phyloP scores from a whole-genome alignment of 2,888 invertebrate species.

The Morpho achilles region DNA sequence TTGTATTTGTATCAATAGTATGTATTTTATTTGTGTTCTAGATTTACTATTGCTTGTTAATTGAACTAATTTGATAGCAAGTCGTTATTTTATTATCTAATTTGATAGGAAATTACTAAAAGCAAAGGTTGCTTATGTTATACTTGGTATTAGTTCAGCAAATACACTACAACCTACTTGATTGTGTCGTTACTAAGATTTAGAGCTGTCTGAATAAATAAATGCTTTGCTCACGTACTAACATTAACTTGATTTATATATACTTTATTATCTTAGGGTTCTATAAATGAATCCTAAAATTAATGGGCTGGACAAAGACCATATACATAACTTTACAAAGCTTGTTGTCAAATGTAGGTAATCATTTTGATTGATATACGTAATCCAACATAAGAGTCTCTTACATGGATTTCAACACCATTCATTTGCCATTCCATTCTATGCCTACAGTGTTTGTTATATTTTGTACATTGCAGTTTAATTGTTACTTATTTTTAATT shows the following conservation, averaged over 20 bases:
- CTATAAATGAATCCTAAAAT: conserved; percentile 2
- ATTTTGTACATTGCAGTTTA: no score
- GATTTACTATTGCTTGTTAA: no score
- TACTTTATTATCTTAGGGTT: conserved; percentile 8
- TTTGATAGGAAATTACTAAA: conserved; percentile 19
- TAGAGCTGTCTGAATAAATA: conserved; percentile 33
- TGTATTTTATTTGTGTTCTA: no score
- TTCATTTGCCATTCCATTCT: no score
- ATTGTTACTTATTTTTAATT: no score
- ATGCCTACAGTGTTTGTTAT: no score
- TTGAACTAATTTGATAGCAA: not conserved
- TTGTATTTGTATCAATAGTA: no score
- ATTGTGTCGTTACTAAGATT: conserved; percentile 39
- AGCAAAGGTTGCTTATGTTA: conserved; percentile 30
- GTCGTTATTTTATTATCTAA: conserved; percentile 15
- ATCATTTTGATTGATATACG: no score
- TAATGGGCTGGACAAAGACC: not conserved
- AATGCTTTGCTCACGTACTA: conserved; percentile 14
- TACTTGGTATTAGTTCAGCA: conserved; percentile 39
- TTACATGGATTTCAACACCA: no score
- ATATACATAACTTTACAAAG: not conserved
- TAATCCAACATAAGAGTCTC: no score
- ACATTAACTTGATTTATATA: conserved; percentile 26
- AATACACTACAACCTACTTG: conserved; percentile 35
- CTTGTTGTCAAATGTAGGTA: no score